phyloP scores from a whole-genome alignment of 2,888 invertebrate genomes.

The Chromoteleia sp. region DNA sequence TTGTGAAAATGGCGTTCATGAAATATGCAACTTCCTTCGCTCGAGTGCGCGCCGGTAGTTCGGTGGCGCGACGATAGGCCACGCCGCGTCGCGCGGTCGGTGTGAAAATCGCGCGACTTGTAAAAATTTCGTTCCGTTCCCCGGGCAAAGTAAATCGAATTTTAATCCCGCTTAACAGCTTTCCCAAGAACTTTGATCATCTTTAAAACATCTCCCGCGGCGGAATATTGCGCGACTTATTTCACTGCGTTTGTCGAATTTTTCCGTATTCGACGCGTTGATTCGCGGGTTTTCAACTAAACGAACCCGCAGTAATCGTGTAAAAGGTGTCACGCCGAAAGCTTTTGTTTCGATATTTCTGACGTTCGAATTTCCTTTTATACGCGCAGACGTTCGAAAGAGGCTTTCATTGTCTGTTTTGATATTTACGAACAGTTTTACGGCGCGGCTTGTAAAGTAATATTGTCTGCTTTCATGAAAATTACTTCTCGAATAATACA shows the following conservation, averaged over 20 bases:
- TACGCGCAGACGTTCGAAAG: constrained; percentile 17
- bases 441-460: constrained; percentile 47
- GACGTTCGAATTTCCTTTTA: constrained; percentile 12
- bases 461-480: constrained; percentile 67
- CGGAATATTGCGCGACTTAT: constrained; percentile 29
- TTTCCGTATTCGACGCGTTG: no score
- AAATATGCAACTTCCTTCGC: constrained; percentile 66
- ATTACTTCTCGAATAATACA: constrained; percentile 58
- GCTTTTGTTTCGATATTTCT: constrained; percentile 19
- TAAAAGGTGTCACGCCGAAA: background rate
- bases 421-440: constrained; percentile 57
- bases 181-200: constrained; percentile 54
- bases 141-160: constrained; percentile 55
- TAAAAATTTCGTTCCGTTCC: constrained; percentile 48
- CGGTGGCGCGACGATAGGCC: constrained; percentile 19
- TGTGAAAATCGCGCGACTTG: constrained; percentile 50
- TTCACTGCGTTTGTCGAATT: constrained; percentile 42
- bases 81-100: constrained; percentile 17
- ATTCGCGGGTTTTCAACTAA: constrained; percentile 14
- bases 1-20: constrained; percentile 66
- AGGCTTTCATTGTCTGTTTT: constrained; percentile 44
- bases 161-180: constrained; percentile 60
- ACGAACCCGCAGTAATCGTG: background rate
- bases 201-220: constrained; percentile 25
- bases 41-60: constrained; percentile 54